phyloP scores from a whole-genome alignment of 2,888 invertebrate species.

The Apamea crenata region DNA sequence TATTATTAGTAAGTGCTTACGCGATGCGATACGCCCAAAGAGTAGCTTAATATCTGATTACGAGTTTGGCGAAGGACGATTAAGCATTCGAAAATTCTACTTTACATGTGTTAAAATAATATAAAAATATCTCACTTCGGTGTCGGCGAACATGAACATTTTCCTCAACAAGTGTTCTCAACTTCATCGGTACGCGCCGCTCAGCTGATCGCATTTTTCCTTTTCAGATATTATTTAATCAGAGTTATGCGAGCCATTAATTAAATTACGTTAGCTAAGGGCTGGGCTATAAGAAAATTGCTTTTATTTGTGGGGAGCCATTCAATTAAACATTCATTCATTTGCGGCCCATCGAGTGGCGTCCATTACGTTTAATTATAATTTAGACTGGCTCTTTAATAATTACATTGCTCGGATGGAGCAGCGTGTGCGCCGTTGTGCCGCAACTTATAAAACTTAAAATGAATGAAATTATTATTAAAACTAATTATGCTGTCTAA shows the following conservation, averaged over 20 bases:
- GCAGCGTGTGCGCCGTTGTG: constrained; percentile 56
- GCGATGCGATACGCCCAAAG: neutral
- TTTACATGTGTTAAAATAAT: neutral
- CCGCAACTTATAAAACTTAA: constrained; percentile 17
- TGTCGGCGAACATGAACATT: constrained; percentile 10
- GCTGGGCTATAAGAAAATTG: constrained; percentile 84
- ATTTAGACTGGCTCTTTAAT: constrained; percentile 80
- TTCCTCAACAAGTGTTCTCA: constrained; percentile 49
- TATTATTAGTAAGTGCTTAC: neutral
- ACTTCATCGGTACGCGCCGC: constrained; percentile 44
- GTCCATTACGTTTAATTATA: constrained; percentile 86
- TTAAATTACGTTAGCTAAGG: constrained; percentile 83
- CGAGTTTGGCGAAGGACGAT: neutral
- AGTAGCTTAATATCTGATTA: neutral
- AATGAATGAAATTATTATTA: constrained; percentile 10
- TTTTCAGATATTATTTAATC: constrained; percentile 81
- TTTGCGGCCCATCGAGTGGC: constrained; percentile 82
- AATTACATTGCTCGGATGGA: constrained; percentile 53
- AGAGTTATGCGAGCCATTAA: constrained; percentile 85
- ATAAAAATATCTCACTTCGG: neutral
- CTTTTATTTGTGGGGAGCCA: constrained; percentile 87
- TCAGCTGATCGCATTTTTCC: constrained; percentile 65
- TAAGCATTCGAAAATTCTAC: neutral
- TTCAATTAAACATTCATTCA: constrained; percentile 86
- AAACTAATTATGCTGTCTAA: constrained; percentile 37